A percentile compares a stretch with the other conserved stretches of the same genome.
Evolutionary conservation across 1,140 invertebrate genomes (phyloP).

Genomic region (Ruditapes philippinarum): DNA sequence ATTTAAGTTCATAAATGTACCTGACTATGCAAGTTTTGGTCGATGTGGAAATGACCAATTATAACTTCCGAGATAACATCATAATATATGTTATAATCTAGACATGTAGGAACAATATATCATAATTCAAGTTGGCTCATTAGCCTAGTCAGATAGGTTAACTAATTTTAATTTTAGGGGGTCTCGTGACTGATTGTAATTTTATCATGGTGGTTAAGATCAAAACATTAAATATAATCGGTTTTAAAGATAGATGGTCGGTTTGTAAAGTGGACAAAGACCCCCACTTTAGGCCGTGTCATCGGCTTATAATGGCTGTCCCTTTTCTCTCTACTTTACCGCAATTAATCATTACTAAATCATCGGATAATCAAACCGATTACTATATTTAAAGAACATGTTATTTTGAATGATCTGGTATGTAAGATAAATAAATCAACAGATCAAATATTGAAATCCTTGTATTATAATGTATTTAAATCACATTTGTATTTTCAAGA

Average conservation of each 20-base stretch:
- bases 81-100: too few relatives aligned
- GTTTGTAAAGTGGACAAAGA: neutral
- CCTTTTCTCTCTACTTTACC: neutral
- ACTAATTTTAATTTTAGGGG: neutral
- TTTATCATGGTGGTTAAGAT: neutral
- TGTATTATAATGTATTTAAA: too few relatives aligned
- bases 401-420: neutral
- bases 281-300: neutral
- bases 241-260: neutral
- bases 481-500: too few relatives aligned
- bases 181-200: neutral
- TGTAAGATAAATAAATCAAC: neutral
- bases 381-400: neutral
- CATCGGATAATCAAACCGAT: neutral
- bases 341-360: constrained; percentile 9
- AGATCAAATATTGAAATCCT: neutral
- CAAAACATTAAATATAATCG: constrained; percentile 13
- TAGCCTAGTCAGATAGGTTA: neutral
- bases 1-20: too few relatives aligned
- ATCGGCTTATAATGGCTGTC: neutral
- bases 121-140: too few relatives aligned
- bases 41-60: too few relatives aligned
- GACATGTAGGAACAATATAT: too few relatives aligned
- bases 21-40: too few relatives aligned
- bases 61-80: too few relatives aligned